Percentiles rank a stretch among this genome's conserved stretches.
phyloP scores from a whole-genome alignment of 2,797 vertebrate species.

The Malurus leucopterus region DNA sequence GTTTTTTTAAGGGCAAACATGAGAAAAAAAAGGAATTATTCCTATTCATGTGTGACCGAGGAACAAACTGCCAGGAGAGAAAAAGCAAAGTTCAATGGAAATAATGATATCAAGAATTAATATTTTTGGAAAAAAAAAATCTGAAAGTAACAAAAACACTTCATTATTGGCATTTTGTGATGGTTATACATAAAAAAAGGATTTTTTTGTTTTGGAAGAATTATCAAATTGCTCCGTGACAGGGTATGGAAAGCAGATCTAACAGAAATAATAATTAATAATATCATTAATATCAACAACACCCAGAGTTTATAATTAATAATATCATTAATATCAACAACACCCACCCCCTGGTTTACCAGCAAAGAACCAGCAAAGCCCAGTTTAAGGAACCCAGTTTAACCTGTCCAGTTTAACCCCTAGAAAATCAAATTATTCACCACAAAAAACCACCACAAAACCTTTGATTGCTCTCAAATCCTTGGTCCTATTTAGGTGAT shows the following conservation, averaged over 20 bases:
- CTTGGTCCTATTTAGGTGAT: neutral
- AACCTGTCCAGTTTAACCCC: neutral
- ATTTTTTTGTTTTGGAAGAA: neutral
- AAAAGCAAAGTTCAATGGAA: rapidly evolving
- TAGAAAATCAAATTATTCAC: rapidly evolving
- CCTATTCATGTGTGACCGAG: rapidly evolving
- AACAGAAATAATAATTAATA: neutral
- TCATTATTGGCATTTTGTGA: neutral
- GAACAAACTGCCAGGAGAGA: neutral
- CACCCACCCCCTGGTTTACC: neutral
- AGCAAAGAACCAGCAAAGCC: neutral
- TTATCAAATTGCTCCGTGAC: neutral
- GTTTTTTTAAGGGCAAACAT: neutral
- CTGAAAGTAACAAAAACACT: neutral
- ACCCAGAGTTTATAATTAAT: neutral
- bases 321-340: neutral
- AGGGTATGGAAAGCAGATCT: neutral
- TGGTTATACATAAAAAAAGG: neutral
- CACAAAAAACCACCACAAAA: neutral
- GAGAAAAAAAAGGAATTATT: neutral
- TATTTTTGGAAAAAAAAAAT: neutral
- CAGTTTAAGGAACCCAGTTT: neutral
- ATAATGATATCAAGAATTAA: neutral
- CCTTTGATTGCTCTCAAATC: neutral
- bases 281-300: neutral